Base-by-base conservation (phyloP, 2,113 vertebrate genomes). In the Megatriorchis doriae region DNA sequence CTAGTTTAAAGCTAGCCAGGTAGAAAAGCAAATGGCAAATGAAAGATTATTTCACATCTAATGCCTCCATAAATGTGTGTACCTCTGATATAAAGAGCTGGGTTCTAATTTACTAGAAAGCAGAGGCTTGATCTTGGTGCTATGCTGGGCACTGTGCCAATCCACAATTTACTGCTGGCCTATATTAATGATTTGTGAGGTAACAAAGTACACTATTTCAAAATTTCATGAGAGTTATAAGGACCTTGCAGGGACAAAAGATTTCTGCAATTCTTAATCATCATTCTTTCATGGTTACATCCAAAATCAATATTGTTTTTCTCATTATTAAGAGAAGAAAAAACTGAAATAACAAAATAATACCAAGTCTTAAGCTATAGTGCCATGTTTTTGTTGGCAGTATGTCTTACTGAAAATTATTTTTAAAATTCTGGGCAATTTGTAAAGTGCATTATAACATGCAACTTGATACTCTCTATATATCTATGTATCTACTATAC, bases 241-340 rank as follows among this genome's bases (percentile, higher is more conserved):
- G 95, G 95, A 96, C 94, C 59, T 91, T 95, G 87, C 88, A 20
- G 61, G 89, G 96, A 96, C 91, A 97, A 98, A 98, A 97, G 78
- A 92, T 97, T 97, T 97, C 91, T 96, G 90, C 95, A 97, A 97
- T 96, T 96, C 91, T 97, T 94, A 96, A 97, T 96, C 62, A 52
- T 97, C 81, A 74, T 96, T 79, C 84, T 97, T 98, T 95, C 92
- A 96, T 94, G 61, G 88, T 88, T 97, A 92, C 73, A 96, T 97
- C 97, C 97, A 97, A 98, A 97, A 98, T 97, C 97, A 98, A 98
- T 98, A 98, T 98, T 98, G 88, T 92, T 95, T 97, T 97, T 98
- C 95, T 97, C 88, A 96, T 98, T 98, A 97, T 97, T 97, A 97
- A 96, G 50, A 93, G 55, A 89, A 91, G 82, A 93, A 91, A 96